phyloP scores from a whole-genome alignment of 2,797 vertebrate species.

The Oryzias sinensis region DNA sequence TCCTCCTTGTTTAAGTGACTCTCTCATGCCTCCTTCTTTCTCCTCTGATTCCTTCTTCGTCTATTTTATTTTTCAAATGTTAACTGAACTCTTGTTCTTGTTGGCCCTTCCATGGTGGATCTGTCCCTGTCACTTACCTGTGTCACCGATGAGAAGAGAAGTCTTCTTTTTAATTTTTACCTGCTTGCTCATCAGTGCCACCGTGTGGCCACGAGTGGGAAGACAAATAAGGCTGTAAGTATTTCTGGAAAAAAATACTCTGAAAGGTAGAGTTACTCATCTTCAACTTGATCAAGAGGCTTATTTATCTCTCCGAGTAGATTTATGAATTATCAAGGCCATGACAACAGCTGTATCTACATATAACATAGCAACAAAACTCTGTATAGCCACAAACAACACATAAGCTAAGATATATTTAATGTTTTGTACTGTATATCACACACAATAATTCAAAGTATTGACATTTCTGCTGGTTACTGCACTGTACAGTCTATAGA shows the following conservation, averaged over 20 bases:
- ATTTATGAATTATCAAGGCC: constrained; percentile 13
- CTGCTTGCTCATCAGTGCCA: constrained; percentile 56
- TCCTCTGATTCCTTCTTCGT: constrained; percentile 54
- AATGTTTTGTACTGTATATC: constrained; percentile 71
- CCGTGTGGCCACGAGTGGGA: constrained; percentile 61
- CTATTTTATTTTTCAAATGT: constrained; percentile 35
- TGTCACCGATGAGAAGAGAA: constrained; percentile 25
- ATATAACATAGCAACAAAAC: constrained; percentile 47
- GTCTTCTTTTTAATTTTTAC: constrained; percentile 36
- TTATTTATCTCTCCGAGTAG: constrained; percentile 21
- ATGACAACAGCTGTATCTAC: constrained; percentile 39
- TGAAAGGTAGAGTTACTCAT: constrained; percentile 20
- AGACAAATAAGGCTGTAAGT: constrained; percentile 45
- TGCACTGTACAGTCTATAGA: constrained; percentile 68
- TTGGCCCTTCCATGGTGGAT: constrained; percentile 51
- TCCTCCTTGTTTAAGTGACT: constrained; percentile 38
- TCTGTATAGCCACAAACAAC: constrained; percentile 63
- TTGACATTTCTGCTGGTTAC: constrained; percentile 49
- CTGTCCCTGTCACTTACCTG: constrained; percentile 27
- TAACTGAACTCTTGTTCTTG: constrained; percentile 43
- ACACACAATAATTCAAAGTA: constrained; percentile 61
- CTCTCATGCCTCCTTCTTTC: constrained; percentile 44
- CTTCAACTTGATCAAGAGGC: constrained; percentile 17
- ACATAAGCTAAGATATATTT: constrained; percentile 56
- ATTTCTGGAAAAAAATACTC: constrained; percentile 37